These are phyloP conservation scores for Diplolepis rosae DNA, from an alignment of 2,888 invertebrate genomes.

Conservation along the genomic window DNA sequence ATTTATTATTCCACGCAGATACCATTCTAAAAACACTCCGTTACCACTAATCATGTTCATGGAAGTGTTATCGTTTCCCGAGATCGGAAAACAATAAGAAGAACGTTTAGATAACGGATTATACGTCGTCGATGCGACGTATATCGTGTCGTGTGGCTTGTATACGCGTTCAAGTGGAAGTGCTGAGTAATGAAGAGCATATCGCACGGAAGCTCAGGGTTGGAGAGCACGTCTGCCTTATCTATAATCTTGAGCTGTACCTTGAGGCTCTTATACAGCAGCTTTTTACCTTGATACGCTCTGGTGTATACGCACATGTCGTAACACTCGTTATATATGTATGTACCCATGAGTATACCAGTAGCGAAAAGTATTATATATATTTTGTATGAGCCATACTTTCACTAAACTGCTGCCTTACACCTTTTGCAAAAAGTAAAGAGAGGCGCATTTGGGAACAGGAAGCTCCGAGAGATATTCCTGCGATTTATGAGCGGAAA, in stretches of 20 bases:
- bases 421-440: conserved; percentile 12
- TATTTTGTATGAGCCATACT: conserved; percentile 9
- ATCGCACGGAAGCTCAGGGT: neutral
- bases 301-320: conserved; percentile 13
- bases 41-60: neutral
- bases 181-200: conserved; percentile 16
- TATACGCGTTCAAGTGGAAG: conserved; percentile 13
- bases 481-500: conserved; percentile 19
- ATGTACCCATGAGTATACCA: neutral
- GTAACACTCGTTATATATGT: conserved; percentile 16
- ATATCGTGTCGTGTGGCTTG: conserved; percentile 1
- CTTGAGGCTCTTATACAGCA: conserved; percentile 20
- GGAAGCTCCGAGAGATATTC: conserved; percentile 15
- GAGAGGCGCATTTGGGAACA: conserved; percentile 23
- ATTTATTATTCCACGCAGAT: neutral
- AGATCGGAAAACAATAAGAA: conserved; percentile 27
- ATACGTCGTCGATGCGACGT: neutral
- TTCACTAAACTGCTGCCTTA: conserved; percentile 28
- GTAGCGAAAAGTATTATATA: conserved; percentile 14
- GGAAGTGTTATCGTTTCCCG: neutral
- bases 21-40: neutral
- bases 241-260: conserved; percentile 25
- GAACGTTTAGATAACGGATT: conserved; percentile 5
- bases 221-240: conserved; percentile 25
- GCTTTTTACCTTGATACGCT: conserved; percentile 5